Conservation (phyloP, 2,797 vertebrate genomes). For the Todus mexicanus region DNA sequence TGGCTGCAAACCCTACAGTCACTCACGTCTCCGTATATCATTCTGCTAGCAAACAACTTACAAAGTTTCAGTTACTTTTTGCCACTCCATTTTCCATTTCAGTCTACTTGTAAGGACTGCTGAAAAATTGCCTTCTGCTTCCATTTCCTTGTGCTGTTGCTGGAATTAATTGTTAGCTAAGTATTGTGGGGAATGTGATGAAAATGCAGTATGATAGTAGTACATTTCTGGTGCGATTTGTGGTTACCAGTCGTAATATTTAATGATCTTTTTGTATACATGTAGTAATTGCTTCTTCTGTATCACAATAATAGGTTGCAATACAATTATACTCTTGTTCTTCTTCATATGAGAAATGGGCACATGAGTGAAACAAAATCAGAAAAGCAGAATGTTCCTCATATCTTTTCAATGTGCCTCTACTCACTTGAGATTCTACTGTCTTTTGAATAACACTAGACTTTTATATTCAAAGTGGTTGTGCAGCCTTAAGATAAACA, state of each 20-base stretch:
- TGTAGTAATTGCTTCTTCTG: conserved; percentile 37
- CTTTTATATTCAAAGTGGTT: conserved; percentile 35
- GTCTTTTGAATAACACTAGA: conserved; percentile 46
- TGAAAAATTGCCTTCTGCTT: background rate
- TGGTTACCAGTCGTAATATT: background rate
- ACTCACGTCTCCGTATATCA: background rate
- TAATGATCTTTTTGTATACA: conserved; percentile 17
- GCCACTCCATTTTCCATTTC: background rate
- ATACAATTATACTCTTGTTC: conserved; percentile 17
- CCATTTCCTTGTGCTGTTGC: background rate
- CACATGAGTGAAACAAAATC: background rate
- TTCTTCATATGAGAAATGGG: conserved; percentile 4
- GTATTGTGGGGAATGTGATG: background rate
- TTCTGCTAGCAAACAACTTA: background rate
- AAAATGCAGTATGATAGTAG: background rate
- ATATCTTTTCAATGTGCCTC: conserved; percentile 47
- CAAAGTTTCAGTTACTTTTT: background rate
- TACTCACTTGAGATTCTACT: conserved; percentile 50
- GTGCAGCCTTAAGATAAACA: conserved; percentile 62
- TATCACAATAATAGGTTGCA: conserved; percentile 3
- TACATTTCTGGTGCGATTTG: background rate
- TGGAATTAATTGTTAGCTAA: conserved; percentile 7
- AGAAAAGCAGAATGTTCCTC: conserved; percentile 15
- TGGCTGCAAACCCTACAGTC: background rate
- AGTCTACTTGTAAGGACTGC: background rate